phyloP scores from a whole-genome alignment of 2,797 vertebrate genomes.

The Sardinella longiceps region DNA sequence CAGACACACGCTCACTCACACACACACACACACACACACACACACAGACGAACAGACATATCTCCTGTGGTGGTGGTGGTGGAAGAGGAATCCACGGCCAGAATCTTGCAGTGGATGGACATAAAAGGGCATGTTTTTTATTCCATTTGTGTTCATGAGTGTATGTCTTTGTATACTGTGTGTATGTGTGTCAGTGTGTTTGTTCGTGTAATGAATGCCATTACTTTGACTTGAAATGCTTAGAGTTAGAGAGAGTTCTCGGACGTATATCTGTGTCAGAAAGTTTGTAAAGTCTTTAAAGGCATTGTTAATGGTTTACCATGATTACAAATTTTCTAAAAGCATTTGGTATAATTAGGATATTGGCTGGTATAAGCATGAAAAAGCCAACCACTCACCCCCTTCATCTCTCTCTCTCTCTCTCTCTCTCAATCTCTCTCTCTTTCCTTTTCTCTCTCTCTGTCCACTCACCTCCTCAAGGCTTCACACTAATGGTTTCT shows the following conservation, averaged over 20 bases:
- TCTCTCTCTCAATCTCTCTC: conserved; percentile 34
- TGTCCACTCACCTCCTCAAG: background rate
- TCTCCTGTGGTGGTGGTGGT: background rate
- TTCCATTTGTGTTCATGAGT: background rate
- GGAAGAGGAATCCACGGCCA: background rate
- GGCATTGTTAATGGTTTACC: background rate
- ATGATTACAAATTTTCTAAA: background rate
- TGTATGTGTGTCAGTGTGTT: background rate
- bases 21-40: too few species aligned
- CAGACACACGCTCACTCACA: too few species aligned
- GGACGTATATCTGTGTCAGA: background rate
- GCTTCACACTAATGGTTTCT: background rate
- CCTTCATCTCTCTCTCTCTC: conserved; percentile 42
- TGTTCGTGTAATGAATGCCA: background rate
- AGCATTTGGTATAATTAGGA: background rate
- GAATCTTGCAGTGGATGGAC: background rate
- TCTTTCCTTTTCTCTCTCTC: conserved; percentile 27
- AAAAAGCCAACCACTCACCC: conserved; percentile 1
- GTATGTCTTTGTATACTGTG: background rate
- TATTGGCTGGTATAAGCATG: background rate
- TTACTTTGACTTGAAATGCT: background rate
- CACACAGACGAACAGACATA: too few species aligned
- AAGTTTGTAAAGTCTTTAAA: background rate
- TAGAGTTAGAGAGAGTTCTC: background rate
- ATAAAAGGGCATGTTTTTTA: background rate